Conservation (phyloP, 2,113 vertebrate genomes). For the Aspiorhynchus laticeps region DNA sequence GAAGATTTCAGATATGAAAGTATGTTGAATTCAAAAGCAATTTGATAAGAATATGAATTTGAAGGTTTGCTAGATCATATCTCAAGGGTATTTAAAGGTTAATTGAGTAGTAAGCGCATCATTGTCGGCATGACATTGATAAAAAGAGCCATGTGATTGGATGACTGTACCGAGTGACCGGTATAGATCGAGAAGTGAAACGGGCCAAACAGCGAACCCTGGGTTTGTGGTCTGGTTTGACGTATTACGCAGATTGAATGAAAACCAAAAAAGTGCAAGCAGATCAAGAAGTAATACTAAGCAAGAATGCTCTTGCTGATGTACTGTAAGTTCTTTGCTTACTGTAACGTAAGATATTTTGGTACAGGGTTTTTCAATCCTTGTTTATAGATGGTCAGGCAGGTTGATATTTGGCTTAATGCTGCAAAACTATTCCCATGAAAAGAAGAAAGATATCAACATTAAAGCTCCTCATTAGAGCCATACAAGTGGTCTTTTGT, state of each 20-base stretch:
- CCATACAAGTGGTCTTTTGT: constrained; percentile 66
- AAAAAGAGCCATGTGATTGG: not conserved
- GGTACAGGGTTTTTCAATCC: not conserved
- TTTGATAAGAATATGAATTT: not conserved
- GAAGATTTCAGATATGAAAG: not conserved
- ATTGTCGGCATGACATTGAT: not conserved
- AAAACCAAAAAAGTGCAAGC: not conserved
- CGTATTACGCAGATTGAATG: not conserved
- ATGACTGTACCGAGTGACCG: not conserved
- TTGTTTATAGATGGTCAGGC: not conserved
- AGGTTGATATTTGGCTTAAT: not conserved
- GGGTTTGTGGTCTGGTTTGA: not conserved
- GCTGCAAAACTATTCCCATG: not conserved
- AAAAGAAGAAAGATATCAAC: not conserved
- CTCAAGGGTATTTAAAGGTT: not conserved
- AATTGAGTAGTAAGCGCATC: not conserved
- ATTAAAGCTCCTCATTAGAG: not conserved
- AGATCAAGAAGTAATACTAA: not conserved
- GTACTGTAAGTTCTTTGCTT: not conserved
- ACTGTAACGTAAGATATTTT: not conserved
- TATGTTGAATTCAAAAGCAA: not conserved
- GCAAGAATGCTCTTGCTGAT: not conserved
- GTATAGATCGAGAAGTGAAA: not conserved
- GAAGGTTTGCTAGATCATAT: not conserved
- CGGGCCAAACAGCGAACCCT: not conserved